Conservation (phyloP, 2,888 invertebrate genomes). For the Pardosa pseudoannulata region DNA sequence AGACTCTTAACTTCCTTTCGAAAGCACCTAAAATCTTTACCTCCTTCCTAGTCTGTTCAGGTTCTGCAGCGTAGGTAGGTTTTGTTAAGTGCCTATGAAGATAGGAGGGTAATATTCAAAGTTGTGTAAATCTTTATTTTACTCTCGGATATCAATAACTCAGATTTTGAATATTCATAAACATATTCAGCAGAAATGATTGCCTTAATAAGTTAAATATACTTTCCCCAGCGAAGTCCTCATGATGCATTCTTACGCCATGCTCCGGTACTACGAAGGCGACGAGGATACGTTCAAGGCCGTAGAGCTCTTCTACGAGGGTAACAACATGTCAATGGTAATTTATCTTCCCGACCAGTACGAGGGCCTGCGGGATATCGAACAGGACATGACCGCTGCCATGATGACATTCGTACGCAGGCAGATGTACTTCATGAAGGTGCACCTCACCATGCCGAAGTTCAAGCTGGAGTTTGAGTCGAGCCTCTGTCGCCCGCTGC, state of each 20-base stretch:
- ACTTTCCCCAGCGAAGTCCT: background rate
- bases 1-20: too few relatives aligned
- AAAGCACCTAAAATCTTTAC: too few relatives aligned
- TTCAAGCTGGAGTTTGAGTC: background rate
- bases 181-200: too few relatives aligned
- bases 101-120: too few relatives aligned
- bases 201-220: too few relatives aligned
- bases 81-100: too few relatives aligned
- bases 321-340: background rate
- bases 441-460: background rate
- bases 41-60: too few relatives aligned
- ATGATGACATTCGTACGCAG: background rate
- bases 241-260: background rate
- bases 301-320: slow-evolving; percentile 9
- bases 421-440: background rate
- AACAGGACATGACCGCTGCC: background rate
- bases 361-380: background rate
- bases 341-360: background rate
- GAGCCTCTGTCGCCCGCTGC: background rate
- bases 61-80: too few relatives aligned
- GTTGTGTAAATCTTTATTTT: too few relatives aligned
- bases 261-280: background rate
- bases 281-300: background rate
- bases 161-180: too few relatives aligned
- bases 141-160: too few relatives aligned